phyloP scores from a whole-genome alignment of 2,113 vertebrate species.

The Harpagus bidentatus region DNA sequence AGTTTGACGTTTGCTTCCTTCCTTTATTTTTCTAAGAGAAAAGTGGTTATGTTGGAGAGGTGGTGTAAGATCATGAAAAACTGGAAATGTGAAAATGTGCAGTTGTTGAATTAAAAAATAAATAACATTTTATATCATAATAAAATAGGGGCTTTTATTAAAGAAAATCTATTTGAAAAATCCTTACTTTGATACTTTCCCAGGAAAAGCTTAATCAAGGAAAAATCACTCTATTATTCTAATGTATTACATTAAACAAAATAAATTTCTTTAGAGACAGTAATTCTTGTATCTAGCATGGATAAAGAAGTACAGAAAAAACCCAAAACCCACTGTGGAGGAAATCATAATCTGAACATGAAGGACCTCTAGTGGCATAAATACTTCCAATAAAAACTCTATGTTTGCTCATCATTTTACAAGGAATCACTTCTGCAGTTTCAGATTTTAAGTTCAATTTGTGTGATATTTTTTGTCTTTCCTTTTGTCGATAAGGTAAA shows the following conservation, averaged over 20 bases:
- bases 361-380: slow-evolving; percentile 41
- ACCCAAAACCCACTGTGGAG: neutral
- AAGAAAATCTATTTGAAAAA: neutral
- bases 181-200: neutral
- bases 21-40: neutral
- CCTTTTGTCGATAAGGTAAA: neutral
- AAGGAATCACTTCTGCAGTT: neutral
- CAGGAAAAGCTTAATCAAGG: neutral
- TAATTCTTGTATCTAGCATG: neutral
- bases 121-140: neutral
- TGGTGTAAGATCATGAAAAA: neutral
- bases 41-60: neutral
- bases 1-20: neutral
- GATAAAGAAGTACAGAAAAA: neutral
- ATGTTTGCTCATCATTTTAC: neutral
- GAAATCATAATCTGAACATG: neutral
- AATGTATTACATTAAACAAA: neutral
- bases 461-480: neutral
- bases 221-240: neutral
- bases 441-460: neutral
- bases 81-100: neutral
- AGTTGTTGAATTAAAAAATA: neutral
- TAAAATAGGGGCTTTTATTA: neutral
- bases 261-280: neutral
- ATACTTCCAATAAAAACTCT: neutral